These are phyloP conservation scores for Julus scandinavius DNA, from an alignment of 2,888 invertebrate genomes.

Conservation along the genomic window DNA sequence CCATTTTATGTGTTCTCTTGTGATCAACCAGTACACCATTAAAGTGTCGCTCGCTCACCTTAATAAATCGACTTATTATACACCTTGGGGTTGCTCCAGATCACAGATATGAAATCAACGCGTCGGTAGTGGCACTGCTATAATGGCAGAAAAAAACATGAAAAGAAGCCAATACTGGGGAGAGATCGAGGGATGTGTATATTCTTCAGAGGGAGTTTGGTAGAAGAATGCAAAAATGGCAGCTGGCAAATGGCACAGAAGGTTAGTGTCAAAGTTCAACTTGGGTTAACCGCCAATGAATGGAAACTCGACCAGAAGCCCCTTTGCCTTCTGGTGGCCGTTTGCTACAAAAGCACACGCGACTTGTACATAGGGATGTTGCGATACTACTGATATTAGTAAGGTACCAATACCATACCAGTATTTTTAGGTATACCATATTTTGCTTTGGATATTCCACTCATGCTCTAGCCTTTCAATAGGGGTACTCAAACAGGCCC, in stretches of 20 bases:
- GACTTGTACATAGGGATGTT: no score
- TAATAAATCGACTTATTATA: slow-evolving; percentile 46
- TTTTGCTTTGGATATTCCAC: no score
- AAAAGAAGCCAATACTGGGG: slow-evolving; percentile 40
- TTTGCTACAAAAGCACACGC: background rate
- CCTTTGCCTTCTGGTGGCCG: slow-evolving; percentile 15
- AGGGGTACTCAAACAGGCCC: no score
- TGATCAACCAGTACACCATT: slow-evolving; percentile 12
- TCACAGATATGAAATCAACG: slow-evolving; percentile 40
- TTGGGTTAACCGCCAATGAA: slow-evolving; percentile 31
- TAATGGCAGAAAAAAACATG: slow-evolving; percentile 2
- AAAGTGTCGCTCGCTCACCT: slow-evolving; percentile 45
- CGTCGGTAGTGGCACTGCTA: background rate
- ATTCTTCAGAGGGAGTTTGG: background rate
- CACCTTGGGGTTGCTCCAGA: slow-evolving; percentile 24
- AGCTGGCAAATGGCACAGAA: slow-evolving; percentile 2
- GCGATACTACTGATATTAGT: no score
- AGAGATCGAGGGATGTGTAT: background rate
- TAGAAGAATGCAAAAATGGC: slow-evolving; percentile 31
- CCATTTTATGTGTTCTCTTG: background rate
- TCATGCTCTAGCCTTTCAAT: no score
- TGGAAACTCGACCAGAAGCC: slow-evolving; percentile 28
- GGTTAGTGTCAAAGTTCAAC: background rate
- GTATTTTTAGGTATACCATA: no score
- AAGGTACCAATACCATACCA: no score